Evolutionary conservation across 2,888 invertebrate genomes (phyloP).

Genomic region (Papilio gigon): DNA sequence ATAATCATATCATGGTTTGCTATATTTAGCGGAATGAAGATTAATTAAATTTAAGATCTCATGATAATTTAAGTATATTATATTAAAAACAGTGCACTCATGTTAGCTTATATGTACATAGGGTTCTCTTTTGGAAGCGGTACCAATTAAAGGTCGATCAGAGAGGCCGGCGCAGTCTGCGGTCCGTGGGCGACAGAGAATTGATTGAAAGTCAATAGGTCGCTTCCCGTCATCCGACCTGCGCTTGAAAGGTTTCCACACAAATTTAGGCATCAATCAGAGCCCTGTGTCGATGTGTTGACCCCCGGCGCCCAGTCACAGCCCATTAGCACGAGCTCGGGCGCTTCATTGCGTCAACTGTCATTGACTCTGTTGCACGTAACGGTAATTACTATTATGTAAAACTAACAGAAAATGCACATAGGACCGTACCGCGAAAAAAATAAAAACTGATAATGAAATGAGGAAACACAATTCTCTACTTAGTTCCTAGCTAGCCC

Average conservation of each 20-base stretch:
- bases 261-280: slow-evolving; percentile 39
- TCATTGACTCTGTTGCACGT: background rate
- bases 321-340: slow-evolving; percentile 22
- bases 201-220: slow-evolving; percentile 68
- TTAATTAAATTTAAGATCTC: background rate
- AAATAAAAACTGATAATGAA: too few species aligned
- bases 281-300: slow-evolving; percentile 17
- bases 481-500: too few species aligned
- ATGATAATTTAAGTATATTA: background rate
- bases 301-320: slow-evolving; percentile 13
- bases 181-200: slow-evolving; percentile 54
- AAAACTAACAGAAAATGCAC: background rate
- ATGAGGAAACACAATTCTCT: too few species aligned
- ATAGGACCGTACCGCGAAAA: too few species aligned
- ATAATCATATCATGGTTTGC: too few species aligned
- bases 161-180: slow-evolving; percentile 27
- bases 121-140: background rate
- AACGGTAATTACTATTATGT: background rate
- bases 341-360: slow-evolving; percentile 1
- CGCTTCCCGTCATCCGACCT: slow-evolving; percentile 54
- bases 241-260: slow-evolving; percentile 52
- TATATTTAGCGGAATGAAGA: background rate
- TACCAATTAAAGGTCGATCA: background rate
- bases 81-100: too few species aligned
- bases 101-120: background rate